phyloP scores from a whole-genome alignment of 2,888 invertebrate species.

The Pyrrhosoma nymphula region DNA sequence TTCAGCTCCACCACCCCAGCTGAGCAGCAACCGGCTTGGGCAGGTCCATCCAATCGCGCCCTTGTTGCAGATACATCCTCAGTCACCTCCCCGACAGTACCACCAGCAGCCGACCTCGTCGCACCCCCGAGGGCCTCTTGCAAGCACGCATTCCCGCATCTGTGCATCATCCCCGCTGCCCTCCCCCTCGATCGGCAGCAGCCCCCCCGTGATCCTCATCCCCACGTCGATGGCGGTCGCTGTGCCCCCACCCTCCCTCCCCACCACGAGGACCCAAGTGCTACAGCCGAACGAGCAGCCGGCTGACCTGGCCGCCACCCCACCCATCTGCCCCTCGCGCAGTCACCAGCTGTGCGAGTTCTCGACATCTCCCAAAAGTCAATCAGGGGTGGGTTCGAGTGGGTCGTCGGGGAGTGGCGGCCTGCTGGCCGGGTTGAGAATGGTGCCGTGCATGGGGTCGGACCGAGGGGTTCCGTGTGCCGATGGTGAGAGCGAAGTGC shows the following conservation, averaged over 20 bases:
- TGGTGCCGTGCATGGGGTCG: slow-evolving; percentile 70
- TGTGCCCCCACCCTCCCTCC: slow-evolving; percentile 16
- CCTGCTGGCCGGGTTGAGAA: slow-evolving; percentile 69
- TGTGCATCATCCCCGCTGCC: slow-evolving; percentile 38
- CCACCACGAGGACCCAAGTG: slow-evolving; percentile 27
- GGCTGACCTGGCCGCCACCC: background rate
- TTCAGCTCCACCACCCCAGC: slow-evolving; percentile 62
- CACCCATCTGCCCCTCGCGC: slow-evolving; percentile 55
- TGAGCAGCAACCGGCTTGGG: slow-evolving; percentile 56
- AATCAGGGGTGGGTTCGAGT: slow-evolving; percentile 66
- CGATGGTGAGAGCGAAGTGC: slow-evolving; percentile 36
- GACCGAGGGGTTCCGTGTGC: slow-evolving; percentile 31
- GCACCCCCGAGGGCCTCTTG: slow-evolving; percentile 55
- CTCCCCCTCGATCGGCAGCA: slow-evolving; percentile 19
- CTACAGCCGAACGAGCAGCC: slow-evolving; percentile 19
- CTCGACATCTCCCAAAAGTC: slow-evolving; percentile 69
- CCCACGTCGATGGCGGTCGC: slow-evolving; percentile 7
- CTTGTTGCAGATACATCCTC: slow-evolving; percentile 36
- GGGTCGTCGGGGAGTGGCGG: slow-evolving; percentile 51
- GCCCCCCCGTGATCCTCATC: slow-evolving; percentile 39
- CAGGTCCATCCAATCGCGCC: slow-evolving; percentile 60
- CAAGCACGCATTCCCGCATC: slow-evolving; percentile 63
- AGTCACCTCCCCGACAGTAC: slow-evolving; percentile 55
- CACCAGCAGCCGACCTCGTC: slow-evolving; percentile 36
- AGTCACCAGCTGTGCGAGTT: slow-evolving; percentile 69